Percentiles rank a stretch among this genome's conserved stretches.
Conservation (phyloP, 2,113 vertebrate species). For the Columbina picui region DNA sequence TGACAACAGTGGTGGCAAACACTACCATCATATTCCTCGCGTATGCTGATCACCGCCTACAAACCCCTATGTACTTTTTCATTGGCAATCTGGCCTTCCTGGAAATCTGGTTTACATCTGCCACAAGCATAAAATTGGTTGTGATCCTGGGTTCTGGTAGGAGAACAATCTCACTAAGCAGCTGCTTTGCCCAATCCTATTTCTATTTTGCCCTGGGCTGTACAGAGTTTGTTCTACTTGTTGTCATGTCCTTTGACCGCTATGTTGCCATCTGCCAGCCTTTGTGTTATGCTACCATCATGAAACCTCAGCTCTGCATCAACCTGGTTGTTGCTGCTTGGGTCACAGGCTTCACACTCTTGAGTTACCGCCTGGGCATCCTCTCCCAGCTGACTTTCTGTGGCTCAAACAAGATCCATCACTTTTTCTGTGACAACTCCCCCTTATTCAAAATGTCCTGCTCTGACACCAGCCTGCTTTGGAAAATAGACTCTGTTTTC, state of each 20-base stretch:
- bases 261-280: background rate
- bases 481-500: background rate
- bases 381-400: background rate
- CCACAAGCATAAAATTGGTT: background rate
- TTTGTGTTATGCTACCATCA: background rate
- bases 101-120: background rate
- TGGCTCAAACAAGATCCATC: background rate
- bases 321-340: background rate
- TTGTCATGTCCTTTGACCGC: background rate
- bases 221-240: background rate
- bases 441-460: background rate
- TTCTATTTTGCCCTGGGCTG: background rate
- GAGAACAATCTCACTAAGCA: background rate
- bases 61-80: background rate
- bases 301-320: background rate
- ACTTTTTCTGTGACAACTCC: background rate
- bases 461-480: background rate
- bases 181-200: background rate
- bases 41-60: background rate
- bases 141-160: background rate
- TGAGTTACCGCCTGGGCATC: background rate
- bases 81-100: background rate
- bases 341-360: background rate
- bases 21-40: background rate
- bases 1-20: background rate